These are phyloP conservation scores for Ibycter americanus DNA, from an alignment of 2,797 vertebrate genomes.

Conservation along the genomic window DNA sequence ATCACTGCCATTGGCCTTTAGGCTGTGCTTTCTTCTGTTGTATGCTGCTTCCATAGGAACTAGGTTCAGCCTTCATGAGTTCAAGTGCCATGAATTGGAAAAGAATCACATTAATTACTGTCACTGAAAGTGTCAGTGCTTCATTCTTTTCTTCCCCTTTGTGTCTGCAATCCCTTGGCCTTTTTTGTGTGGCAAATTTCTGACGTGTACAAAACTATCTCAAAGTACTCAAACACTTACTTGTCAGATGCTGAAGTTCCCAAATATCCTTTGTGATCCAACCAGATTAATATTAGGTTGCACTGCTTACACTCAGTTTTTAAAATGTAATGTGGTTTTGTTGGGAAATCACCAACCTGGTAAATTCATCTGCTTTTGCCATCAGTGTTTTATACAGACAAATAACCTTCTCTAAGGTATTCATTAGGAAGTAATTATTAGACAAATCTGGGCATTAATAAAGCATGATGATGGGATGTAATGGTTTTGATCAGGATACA, in stretches of 20 bases:
- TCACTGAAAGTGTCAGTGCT: background rate
- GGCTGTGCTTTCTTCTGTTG: background rate
- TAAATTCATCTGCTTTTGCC: background rate
- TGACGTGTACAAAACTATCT: background rate
- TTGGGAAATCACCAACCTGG: background rate
- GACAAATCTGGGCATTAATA: background rate
- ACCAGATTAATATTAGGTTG: background rate
- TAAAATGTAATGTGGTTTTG: background rate
- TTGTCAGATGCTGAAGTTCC: background rate
- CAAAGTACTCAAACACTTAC: background rate
- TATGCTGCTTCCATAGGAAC: background rate
- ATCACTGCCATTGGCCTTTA: background rate
- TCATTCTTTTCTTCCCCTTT: background rate
- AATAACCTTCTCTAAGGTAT: background rate
- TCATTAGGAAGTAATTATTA: background rate
- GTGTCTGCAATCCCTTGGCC: background rate
- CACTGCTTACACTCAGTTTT: background rate
- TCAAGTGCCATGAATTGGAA: background rate
- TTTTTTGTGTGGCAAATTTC: background rate
- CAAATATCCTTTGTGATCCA: background rate
- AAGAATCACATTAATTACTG: background rate
- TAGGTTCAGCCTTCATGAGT: background rate
- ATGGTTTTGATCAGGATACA: background rate
- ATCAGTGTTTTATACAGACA: background rate
- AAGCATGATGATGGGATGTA: background rate